phyloP scores from a whole-genome alignment of 1,140 invertebrate species.

The Aphaenogaster floridana region DNA sequence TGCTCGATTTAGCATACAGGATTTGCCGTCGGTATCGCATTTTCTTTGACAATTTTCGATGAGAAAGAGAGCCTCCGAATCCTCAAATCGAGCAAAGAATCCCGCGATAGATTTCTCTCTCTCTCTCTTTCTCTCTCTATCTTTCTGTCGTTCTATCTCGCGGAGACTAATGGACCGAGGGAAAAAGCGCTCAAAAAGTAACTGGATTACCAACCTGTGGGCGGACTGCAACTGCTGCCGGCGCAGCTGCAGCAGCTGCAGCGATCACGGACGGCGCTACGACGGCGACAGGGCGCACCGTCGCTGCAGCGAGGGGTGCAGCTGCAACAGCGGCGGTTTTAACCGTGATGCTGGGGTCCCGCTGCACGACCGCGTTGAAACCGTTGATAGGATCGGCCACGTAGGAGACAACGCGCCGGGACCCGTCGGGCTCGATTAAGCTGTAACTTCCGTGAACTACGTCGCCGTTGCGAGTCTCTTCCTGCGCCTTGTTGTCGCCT shows the following conservation, averaged over 20 bases:
- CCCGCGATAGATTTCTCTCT: constrained; percentile 49
- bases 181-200: constrained; percentile 28
- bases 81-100: constrained; percentile 19
- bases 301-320: constrained; percentile 43
- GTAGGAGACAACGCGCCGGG: constrained; percentile 85
- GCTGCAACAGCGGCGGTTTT: constrained; percentile 73
- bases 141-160: background rate
- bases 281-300: constrained; percentile 55
- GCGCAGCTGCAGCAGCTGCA: constrained; percentile 56
- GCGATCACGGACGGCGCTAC: constrained; percentile 64
- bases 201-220: constrained; percentile 63
- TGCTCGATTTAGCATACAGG: background rate
- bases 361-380: constrained; percentile 87
- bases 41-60: background rate
- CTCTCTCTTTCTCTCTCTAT: constrained; percentile 13
- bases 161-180: constrained; percentile 29
- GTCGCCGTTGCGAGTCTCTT: constrained; percentile 86
- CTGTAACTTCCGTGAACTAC: constrained; percentile 86
- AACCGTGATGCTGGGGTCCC: constrained; percentile 78
- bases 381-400: constrained; percentile 86
- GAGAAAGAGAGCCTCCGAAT: background rate
- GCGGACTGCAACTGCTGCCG: constrained; percentile 57
- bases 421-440: constrained; percentile 86
- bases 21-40: background rate
- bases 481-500: constrained; percentile 85